These are phyloP conservation scores for Fissipunctia ypsillon DNA, from an alignment of 2,888 invertebrate species.

Conservation along the genomic window DNA sequence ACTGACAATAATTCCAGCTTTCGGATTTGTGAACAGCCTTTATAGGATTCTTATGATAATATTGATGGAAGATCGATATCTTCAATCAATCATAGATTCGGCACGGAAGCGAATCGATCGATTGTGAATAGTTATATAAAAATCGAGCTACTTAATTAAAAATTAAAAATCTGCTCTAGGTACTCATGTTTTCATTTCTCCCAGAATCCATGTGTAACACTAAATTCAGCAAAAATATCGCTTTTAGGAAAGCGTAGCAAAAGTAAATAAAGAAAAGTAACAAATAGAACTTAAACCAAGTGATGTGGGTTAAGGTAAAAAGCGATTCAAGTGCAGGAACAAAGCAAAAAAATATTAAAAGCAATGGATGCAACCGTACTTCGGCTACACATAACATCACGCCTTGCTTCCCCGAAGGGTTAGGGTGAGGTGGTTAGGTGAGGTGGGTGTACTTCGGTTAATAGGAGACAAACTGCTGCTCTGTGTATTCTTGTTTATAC, in stretches of 20 bases:
- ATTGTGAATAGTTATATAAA: too few species aligned
- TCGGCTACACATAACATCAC: too few species aligned
- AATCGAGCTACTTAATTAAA: neutral
- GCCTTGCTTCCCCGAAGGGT: too few species aligned
- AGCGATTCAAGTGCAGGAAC: constrained; percentile 33
- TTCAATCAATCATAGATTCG: too few species aligned
- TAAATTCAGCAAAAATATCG: constrained; percentile 2
- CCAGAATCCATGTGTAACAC: neutral
- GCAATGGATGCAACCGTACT: constrained; percentile 15
- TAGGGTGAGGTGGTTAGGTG: too few species aligned
- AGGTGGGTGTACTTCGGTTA: constrained; percentile 17
- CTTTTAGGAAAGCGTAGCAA: constrained; percentile 13
- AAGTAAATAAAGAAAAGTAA: neutral
- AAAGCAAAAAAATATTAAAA: constrained; percentile 19
- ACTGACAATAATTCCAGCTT: too few species aligned
- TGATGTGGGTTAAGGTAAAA: constrained; percentile 19
- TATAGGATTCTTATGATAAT: too few species aligned
- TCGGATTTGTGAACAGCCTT: too few species aligned
- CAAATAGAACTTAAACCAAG: constrained; percentile 35
- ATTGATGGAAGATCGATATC: too few species aligned
- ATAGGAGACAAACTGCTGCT: too few species aligned
- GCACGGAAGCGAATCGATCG: too few species aligned
- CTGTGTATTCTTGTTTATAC: neutral
- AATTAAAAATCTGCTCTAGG: neutral
- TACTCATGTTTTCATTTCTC: neutral